Evolutionary conservation across 2,113 vertebrate genomes (phyloP), one percentile per base, ranked within the genome.

Genomic region (Solea senegalensis): DNA sequence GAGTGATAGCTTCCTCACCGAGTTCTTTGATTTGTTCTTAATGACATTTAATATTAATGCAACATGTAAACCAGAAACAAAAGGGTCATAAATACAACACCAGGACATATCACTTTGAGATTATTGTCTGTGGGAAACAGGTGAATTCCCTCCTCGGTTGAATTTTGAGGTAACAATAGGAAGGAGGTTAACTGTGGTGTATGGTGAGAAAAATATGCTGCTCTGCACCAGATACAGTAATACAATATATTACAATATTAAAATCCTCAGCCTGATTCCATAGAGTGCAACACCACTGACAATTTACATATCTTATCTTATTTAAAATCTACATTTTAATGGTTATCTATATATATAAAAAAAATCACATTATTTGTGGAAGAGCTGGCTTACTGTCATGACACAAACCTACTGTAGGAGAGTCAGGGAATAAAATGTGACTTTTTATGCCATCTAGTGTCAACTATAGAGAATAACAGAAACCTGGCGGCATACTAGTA

Each of bases 1-100:
- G 90, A 92, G 74, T 84, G 83, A 92, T 88, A 88, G 78, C 85
- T 91, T 92, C 92, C 89, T 88, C 39, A 41, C 62, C 70, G 15
- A 14, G 16, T 27, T 78, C 53, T 85, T 78, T 83, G 54, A 84
- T 75, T 79, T 48, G 41, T 83, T 70, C 54, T 46, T 64, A 58
- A 72, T 72, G 69, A 4, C n/a, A 53, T 50, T 57, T 65, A 26
- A 81, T 80, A 58, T 69, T 50, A 69, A 68, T 77, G 49, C 44
- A 77, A 40, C 63, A 74, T 58, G 62, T 9, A 53, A 43, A 66
- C 26, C 45, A 60, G 67, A 69, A 78, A 79, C 69, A 65, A 82
- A 81, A 71, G 53, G 52, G 44, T 78, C 79, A 70, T 61, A 72
- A 83, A 87, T 26, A 72, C 74, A 79, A 77, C 76, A 86, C 74